Conservation (phyloP, 1,140 invertebrate species). For the Melitaea cinxia region DNA sequence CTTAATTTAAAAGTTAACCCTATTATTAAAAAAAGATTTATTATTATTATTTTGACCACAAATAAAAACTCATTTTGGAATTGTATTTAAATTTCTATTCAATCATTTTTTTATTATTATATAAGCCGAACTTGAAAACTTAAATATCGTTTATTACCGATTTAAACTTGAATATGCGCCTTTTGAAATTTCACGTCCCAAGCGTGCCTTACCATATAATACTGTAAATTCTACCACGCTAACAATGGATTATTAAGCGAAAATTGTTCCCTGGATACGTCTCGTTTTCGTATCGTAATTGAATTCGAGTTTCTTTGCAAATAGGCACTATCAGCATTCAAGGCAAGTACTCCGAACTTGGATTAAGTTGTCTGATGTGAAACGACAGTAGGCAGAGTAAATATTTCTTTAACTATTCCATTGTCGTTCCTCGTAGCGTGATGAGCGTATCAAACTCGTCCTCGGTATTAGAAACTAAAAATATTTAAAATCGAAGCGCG, state of each 20-base stretch:
- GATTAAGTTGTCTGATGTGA: slow-evolving; percentile 38
- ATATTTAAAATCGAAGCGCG: slow-evolving; percentile 2
- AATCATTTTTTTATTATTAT: no score
- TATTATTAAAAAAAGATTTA: no score
- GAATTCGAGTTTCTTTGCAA: slow-evolving; percentile 16
- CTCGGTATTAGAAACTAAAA: slow-evolving; percentile 3
- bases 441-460: slow-evolving; percentile 50
- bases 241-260: slow-evolving; percentile 6
- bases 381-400: slow-evolving; percentile 42
- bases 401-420: slow-evolving; percentile 69
- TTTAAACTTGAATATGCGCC: background rate
- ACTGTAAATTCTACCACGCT: background rate
- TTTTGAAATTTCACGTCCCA: background rate
- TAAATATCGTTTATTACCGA: background rate
- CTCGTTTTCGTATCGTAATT: slow-evolving; percentile 11
- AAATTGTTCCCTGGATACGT: background rate
- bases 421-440: slow-evolving; percentile 53
- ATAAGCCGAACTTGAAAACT: no score
- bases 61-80: no score
- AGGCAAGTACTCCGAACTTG: slow-evolving; percentile 34
- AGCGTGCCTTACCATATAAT: background rate
- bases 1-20: no score
- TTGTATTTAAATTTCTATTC: no score
- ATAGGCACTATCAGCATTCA: slow-evolving; percentile 29
- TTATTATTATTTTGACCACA: no score